phyloP scores from a whole-genome alignment of 2,113 vertebrate genomes.

The Rhombomys opimus region DNA sequence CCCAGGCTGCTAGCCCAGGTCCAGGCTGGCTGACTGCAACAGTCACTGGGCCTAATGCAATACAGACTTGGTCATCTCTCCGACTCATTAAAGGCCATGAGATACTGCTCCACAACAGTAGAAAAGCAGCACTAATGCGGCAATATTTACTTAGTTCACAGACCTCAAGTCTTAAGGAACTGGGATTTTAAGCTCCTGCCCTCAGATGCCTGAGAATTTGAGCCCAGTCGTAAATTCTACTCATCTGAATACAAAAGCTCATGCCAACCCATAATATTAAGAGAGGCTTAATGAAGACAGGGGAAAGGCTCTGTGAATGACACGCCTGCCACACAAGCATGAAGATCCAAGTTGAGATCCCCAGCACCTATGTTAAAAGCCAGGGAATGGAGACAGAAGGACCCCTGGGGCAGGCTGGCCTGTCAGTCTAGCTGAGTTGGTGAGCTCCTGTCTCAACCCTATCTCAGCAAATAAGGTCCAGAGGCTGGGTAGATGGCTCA shows the following conservation, averaged over 20 bases:
- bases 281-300: neutral
- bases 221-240: conserved; percentile 1
- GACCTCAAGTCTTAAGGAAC: conserved; percentile 36
- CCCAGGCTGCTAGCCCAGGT: neutral
- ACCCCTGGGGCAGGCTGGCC: neutral
- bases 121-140: neutral
- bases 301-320: no score
- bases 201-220: neutral
- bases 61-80: neutral
- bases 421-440: neutral
- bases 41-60: neutral
- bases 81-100: neutral
- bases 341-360: neutral
- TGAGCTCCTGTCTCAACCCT: neutral
- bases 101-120: neutral
- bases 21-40: neutral
- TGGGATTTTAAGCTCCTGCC: neutral
- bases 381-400: neutral
- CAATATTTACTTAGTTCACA: conserved; percentile 2
- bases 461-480: neutral
- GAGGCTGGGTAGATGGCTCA: neutral
- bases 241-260: neutral
- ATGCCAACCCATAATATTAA: neutral
- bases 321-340: neutral
- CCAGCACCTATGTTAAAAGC: neutral